Percentiles rank a stretch among this genome's conserved stretches.
These are phyloP conservation scores for Yasuhikotakia modesta DNA, from an alignment of 2,797 vertebrate genomes.

Conservation along the genomic window DNA sequence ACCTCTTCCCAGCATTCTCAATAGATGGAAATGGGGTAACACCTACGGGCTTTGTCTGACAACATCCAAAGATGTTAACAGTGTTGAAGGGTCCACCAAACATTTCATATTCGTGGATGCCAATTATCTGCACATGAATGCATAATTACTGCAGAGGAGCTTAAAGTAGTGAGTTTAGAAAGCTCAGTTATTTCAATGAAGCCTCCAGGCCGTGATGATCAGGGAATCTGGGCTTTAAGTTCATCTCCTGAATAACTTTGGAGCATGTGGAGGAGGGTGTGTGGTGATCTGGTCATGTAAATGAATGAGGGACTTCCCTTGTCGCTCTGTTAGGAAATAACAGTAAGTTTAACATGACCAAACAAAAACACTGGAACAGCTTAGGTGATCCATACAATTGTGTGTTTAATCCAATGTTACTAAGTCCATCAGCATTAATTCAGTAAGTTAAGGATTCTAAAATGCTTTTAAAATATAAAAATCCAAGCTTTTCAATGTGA, in stretches of 20 bases:
- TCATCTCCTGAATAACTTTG: constrained; percentile 47
- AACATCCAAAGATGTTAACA: constrained; percentile 63
- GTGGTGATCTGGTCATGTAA: constrained; percentile 43
- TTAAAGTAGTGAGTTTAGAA: constrained; percentile 72
- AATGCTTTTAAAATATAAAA: not conserved
- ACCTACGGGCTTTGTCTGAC: constrained; percentile 72
- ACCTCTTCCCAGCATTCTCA: constrained; percentile 65
- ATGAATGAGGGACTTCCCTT: constrained; percentile 58
- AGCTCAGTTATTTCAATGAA: constrained; percentile 46
- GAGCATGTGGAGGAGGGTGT: constrained; percentile 40
- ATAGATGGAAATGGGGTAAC: constrained; percentile 76
- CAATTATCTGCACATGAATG: constrained; percentile 76
- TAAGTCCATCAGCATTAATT: constrained; percentile 1
- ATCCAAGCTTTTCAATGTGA: not conserved
- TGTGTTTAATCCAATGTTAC: not conserved
- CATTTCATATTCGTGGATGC: constrained; percentile 77
- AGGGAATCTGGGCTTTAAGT: constrained; percentile 40
- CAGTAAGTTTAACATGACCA: constrained; percentile 6
- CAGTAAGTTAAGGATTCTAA: not conserved
- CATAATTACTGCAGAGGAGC: constrained; percentile 72
- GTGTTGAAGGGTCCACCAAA: constrained; percentile 70
- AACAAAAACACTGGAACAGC: not conserved
- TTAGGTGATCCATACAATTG: constrained; percentile 8
- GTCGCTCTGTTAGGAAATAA: constrained; percentile 58
- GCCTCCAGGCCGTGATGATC: constrained; percentile 43